A percentile compares a stretch with the other conserved stretches of the same genome.
phyloP scores from a whole-genome alignment of 2,797 vertebrate species.

The Coranthus polyacanthus region DNA sequence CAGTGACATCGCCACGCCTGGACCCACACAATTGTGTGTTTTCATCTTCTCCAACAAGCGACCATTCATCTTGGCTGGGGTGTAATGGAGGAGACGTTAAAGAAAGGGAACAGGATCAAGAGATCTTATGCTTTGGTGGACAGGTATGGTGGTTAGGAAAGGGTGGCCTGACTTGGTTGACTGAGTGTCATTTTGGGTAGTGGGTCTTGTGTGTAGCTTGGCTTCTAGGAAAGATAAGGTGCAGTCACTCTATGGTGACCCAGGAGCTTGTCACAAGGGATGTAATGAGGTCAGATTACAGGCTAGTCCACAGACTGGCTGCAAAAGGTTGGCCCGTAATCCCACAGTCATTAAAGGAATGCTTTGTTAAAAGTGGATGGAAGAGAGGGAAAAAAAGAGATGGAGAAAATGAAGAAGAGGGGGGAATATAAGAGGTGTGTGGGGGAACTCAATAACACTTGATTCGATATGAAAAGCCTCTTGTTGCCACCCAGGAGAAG shows the following conservation, averaged over 20 bases:
- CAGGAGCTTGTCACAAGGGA: conserved; percentile 83
- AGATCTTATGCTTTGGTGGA: conserved; percentile 72
- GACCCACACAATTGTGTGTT: conserved; percentile 68
- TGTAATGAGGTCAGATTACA: conserved; percentile 91
- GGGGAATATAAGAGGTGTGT: conserved; percentile 79
- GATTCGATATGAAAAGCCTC: conserved; percentile 88
- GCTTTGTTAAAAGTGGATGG: conserved; percentile 85
- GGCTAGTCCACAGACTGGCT: conserved; percentile 83
- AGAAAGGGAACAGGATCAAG: conserved; percentile 71
- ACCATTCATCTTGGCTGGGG: conserved; percentile 64
- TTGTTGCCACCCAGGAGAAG: conserved; percentile 87
- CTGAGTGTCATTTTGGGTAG: conserved; percentile 61
- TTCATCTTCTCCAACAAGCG: conserved; percentile 66
- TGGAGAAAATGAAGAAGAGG: conserved; percentile 69
- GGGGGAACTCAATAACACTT: conserved; percentile 88
- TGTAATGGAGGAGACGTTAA: conserved; percentile 68
- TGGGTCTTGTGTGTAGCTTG: conserved; percentile 62
- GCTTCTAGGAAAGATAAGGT: conserved; percentile 79
- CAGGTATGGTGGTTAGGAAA: conserved; percentile 74
- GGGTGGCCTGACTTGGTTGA: conserved; percentile 67
- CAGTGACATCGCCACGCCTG: conserved; percentile 67
- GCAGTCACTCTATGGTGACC: conserved; percentile 78
- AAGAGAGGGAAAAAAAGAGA: conserved; percentile 67
- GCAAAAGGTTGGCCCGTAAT: conserved; percentile 85
- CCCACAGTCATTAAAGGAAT: conserved; percentile 86